Conservation (phyloP, 2,113 vertebrate genomes). For the Dunckerocampus dactyliophorus region DNA sequence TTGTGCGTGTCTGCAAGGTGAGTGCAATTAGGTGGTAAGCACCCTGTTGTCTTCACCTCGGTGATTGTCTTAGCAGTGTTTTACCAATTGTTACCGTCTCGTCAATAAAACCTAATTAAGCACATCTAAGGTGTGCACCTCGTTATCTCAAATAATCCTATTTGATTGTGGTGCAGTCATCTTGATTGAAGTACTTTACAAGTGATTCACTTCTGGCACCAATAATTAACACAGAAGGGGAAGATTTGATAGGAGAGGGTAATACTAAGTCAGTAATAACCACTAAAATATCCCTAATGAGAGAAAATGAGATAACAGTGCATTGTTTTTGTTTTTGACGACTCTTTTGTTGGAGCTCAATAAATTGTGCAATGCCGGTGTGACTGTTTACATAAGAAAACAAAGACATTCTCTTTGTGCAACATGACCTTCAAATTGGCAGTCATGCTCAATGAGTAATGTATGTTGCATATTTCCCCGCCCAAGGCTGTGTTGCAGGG, state of each 20-base stretch:
- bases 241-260: neutral
- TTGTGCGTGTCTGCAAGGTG: neutral
- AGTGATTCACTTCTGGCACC: neutral
- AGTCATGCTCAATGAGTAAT: constrained; percentile 7
- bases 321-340: no score
- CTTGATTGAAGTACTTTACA: constrained; percentile 23
- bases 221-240: neutral
- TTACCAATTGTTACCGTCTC: no score
- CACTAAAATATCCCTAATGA: no score
- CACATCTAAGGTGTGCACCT: no score
- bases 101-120: neutral
- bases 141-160: neutral
- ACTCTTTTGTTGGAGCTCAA: no score
- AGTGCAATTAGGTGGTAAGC: neutral
- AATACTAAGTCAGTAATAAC: no score
- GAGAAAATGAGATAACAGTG: no score
- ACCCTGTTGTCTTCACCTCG: neutral
- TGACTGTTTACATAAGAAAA: no score
- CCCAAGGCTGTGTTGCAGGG: constrained; percentile 8
- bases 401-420: neutral
- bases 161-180: constrained; percentile 26
- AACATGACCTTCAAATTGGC: constrained; percentile 16
- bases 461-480: neutral
- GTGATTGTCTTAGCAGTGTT: no score
- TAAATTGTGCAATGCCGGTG: no score